Evolutionary conservation across 2,888 invertebrate species (phyloP), one percentile per base, ranked within the genome.

Genomic region (Andrena hattorfiana): DNA sequence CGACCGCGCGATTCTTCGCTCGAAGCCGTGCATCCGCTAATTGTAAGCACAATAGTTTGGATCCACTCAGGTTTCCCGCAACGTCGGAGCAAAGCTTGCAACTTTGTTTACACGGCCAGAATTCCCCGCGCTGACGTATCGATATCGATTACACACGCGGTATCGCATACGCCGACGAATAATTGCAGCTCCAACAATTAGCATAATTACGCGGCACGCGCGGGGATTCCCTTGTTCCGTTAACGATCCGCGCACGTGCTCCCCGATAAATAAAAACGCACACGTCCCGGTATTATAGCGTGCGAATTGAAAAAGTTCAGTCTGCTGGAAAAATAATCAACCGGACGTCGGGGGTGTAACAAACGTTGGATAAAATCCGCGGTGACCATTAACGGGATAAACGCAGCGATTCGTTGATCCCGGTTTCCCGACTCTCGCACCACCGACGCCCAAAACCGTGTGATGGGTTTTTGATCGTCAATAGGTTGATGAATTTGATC

Each of bases 351-450:
- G 7, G 59, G 66, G 42, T n/a, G 56, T 3, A 23, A 7, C 28
- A 30, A 48, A 71, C 60, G 62, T 60, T 20, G 30, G 23, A 30
- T 13, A 30, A 42, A 60, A 67, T 75, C 62, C 60, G 42, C 69
- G 69, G 28, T 6, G 75, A 28, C 69, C 75, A 69, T 76, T 76
- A 76, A 76, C 42, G 63, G 76, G 63, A 76, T 76, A 70, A 70
- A 23, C 69, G 28, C 23, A 3, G 23, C 76, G 76, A 69, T 51
- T 62, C 62, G 23, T 32, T 63, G 56, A 66, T 32, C 54, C 67
- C 35, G 51, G 60, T 75, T 62, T 23, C 23, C 51, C 49, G 62
- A 35, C 68, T 51, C 51, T 26, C 32, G 35, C 51, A 16, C 32
- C 62, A n/a, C 42, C 13, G 16, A 13, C 4, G 32, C 28, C 64